Base-by-base conservation (phyloP, 2,797 vertebrate genomes). In the Labeo calbasu region DNA sequence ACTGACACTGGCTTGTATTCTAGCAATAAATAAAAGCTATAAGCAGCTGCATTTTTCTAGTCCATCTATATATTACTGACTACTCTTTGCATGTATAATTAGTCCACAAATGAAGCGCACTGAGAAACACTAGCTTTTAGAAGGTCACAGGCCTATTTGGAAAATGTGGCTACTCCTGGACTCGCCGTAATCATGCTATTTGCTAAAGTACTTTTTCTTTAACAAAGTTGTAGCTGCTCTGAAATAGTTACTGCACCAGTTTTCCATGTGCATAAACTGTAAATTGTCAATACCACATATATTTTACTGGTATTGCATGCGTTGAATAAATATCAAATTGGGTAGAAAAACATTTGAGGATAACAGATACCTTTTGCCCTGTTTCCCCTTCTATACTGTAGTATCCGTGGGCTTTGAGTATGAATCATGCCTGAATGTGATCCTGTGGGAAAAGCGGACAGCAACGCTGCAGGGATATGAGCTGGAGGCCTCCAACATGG, bases 351-450 rank as follows among this genome's bases (percentile, higher is more conserved):
- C 21, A 9, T 55, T 9, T 53, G 53, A 21, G 48, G n/a, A 40
- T 66, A 75, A 82, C 66, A 13, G 7, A 78, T 51, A 2, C n/a
- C 5, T 63, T 61, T 48, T 40, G 19, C 19, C n/a, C 15, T 76
- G 11, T 40, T 43, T 68, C n/a, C 8, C 50, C 5, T 63, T 12
- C 77, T 36, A 15, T 40, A 82, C 94, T 95, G 79, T 94, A 99
- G 98, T 99, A 90, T 99, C 98, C n/a, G 97, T 99, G 86, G 98
- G 98, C 4, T 99, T 98, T 2, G 98, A 99, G 88, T 99, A 99
- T 13, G 98, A 99, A 92, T 98, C 98, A 1, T 99, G 98, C 87
- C 93, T 99, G 86, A 96, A 98, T 89, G 95, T 99, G 86, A 96
- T 99, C 71, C 95, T 99, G 6, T 99, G 98, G 98, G 98, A 99